These are phyloP conservation scores for Sebastes goodei DNA, from an alignment of 2,797 vertebrate genomes.

Conservation along the genomic window DNA sequence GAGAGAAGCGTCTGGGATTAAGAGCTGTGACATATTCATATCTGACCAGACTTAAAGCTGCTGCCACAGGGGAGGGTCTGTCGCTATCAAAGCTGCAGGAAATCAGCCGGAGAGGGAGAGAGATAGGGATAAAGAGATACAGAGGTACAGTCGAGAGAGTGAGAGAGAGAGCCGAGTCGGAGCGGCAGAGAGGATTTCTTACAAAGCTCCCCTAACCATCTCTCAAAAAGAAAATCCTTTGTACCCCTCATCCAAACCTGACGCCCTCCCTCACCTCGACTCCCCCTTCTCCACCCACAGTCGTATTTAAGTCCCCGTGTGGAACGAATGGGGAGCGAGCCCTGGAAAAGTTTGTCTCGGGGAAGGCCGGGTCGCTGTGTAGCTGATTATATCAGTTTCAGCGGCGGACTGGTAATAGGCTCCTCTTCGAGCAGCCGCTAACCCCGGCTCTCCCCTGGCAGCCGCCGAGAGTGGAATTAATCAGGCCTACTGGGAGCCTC, in stretches of 20 bases:
- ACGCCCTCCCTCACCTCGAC: slow-evolving; percentile 70
- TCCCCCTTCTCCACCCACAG: not conserved
- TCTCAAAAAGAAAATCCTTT: slow-evolving; percentile 80
- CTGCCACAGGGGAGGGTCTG: slow-evolving; percentile 76
- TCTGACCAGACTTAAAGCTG: slow-evolving; percentile 81
- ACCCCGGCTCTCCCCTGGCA: slow-evolving; percentile 93
- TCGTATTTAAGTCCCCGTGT: slow-evolving; percentile 77
- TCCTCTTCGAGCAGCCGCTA: slow-evolving; percentile 92
- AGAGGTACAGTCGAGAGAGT: slow-evolving; percentile 47
- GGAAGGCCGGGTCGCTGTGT: slow-evolving; percentile 83
- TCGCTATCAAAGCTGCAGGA: slow-evolving; percentile 83
- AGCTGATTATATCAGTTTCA: slow-evolving; percentile 99
- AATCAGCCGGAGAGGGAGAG: slow-evolving; percentile 67
- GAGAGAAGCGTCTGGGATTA: slow-evolving; percentile 77
- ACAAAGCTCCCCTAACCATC: slow-evolving; percentile 79
- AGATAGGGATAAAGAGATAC: slow-evolving; percentile 55
- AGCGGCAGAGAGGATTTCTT: slow-evolving; percentile 77
- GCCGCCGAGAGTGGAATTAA: slow-evolving; percentile 99
- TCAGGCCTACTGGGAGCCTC: slow-evolving; percentile 99
- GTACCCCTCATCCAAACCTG: slow-evolving; percentile 76
- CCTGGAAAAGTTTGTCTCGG: slow-evolving; percentile 92
- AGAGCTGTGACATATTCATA: slow-evolving; percentile 84
- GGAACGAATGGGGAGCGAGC: slow-evolving; percentile 75
- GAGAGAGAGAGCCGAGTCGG: slow-evolving; percentile 33
- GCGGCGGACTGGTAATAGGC: slow-evolving; percentile 95